A percentile compares a stretch with the other conserved stretches of the same genome.
Conservation (phyloP, 2,113 vertebrate species). For the Xenopus borealis region DNA sequence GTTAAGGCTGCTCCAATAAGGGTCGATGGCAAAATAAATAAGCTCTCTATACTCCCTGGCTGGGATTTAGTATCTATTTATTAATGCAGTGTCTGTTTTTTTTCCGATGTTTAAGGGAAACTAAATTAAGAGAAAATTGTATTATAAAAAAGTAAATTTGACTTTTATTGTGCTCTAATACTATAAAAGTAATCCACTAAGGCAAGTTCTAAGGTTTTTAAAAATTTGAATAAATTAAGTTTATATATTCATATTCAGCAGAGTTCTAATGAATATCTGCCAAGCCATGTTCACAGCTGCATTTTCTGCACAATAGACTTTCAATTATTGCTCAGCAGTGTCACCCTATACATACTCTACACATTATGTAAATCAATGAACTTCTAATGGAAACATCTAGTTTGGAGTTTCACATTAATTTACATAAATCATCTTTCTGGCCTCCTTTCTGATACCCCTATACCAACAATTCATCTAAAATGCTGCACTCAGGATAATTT, state of each 20-base stretch:
- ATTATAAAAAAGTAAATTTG: too few relatives aligned
- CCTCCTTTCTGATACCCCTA: slow-evolving; percentile 27
- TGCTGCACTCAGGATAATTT: slow-evolving; percentile 12
- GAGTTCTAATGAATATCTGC: slow-evolving; percentile 32
- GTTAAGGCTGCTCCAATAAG: too few relatives aligned
- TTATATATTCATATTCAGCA: slow-evolving; percentile 26
- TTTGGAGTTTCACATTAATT: slow-evolving; percentile 37
- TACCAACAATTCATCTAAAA: slow-evolving; percentile 26
- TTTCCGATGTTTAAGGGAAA: too few relatives aligned
- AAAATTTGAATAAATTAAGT: slow-evolving; percentile 17
- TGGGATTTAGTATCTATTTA: too few relatives aligned
- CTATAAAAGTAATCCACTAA: too few relatives aligned
- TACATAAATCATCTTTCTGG: slow-evolving; percentile 37
- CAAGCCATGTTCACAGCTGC: slow-evolving; percentile 41
- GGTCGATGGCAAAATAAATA: too few relatives aligned
- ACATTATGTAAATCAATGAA: slow-evolving; percentile 44
- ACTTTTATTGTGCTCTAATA: too few relatives aligned
- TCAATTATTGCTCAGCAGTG: slow-evolving; percentile 44
- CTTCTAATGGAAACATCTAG: slow-evolving; percentile 42
- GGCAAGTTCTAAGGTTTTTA: too few relatives aligned
- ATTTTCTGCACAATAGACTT: slow-evolving; percentile 44
- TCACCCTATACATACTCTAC: slow-evolving; percentile 37
- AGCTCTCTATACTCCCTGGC: too few relatives aligned
- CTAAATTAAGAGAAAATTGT: too few relatives aligned
- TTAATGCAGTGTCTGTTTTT: too few relatives aligned